Conservation (phyloP, 2,113 vertebrate genomes). For the Fregetta grallaria region DNA sequence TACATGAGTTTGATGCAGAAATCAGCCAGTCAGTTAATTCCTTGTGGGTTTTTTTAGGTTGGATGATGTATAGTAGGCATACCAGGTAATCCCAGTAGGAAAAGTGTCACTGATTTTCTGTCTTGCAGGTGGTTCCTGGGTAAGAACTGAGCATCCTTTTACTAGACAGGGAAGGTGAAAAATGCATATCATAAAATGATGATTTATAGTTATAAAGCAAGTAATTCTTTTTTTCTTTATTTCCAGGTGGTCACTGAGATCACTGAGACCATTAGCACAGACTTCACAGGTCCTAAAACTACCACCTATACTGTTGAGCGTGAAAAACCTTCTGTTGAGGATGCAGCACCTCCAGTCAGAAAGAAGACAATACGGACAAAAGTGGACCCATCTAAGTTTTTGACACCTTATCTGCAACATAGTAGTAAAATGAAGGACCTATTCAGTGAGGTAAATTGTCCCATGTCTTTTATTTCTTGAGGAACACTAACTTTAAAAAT, state of each 20-base stretch:
- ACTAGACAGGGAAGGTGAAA: background rate
- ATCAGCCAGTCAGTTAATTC: background rate
- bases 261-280: conserved; percentile 38
- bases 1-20: background rate
- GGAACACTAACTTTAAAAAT: background rate
- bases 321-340: background rate
- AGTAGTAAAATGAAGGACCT: conserved; percentile 97
- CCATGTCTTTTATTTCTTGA: background rate
- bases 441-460: conserved; percentile 85
- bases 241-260: conserved; percentile 43
- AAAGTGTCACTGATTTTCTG: background rate
- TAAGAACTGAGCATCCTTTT: background rate
- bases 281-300: background rate
- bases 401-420: conserved; percentile 95
- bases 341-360: conserved; percentile 73
- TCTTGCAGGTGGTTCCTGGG: background rate
- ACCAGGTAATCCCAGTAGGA: background rate
- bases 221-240: background rate
- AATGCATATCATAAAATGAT: background rate
- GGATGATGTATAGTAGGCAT: background rate
- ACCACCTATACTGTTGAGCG: background rate
- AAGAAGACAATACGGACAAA: conserved; percentile 82
- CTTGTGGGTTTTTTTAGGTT: background rate
- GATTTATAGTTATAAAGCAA: background rate
- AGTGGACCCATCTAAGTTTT: conserved; percentile 93